Conservation (phyloP, 2,888 invertebrate genomes). For the Acholoe squamosa region DNA sequence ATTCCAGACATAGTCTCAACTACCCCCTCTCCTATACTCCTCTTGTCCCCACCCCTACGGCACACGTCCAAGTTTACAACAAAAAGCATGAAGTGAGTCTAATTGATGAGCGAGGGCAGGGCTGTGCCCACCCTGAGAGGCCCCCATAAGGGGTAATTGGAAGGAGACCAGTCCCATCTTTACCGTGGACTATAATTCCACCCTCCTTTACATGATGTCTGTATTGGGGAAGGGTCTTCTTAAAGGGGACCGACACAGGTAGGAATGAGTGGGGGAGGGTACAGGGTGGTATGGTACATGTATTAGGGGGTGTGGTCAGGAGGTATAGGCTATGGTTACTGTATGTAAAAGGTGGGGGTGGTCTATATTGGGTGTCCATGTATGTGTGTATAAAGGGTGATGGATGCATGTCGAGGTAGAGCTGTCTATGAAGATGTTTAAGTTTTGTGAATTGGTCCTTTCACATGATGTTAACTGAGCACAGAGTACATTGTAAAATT, state of each 20-base stretch:
- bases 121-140: constrained; percentile 1
- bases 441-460: no score
- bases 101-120: not conserved
- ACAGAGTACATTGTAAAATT: no score
- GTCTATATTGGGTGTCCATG: not conserved
- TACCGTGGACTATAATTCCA: not conserved
- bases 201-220: not conserved
- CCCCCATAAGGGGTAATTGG: not conserved
- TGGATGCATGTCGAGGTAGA: not conserved
- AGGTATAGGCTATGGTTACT: not conserved
- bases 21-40: not conserved
- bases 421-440: no score
- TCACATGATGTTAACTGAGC: no score
- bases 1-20: no score
- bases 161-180: not conserved
- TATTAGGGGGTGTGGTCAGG: not conserved
- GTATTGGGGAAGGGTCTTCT: not conserved
- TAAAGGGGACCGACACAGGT: not conserved
- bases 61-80: not conserved
- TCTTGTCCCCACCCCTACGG: not conserved
- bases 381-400: not conserved
- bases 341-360: not conserved
- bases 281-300: not conserved
- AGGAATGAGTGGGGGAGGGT: not conserved
- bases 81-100: not conserved